Evolutionary conservation across 2,113 vertebrate species (phyloP).

Genomic region (Bombycilla garrulus): DNA sequence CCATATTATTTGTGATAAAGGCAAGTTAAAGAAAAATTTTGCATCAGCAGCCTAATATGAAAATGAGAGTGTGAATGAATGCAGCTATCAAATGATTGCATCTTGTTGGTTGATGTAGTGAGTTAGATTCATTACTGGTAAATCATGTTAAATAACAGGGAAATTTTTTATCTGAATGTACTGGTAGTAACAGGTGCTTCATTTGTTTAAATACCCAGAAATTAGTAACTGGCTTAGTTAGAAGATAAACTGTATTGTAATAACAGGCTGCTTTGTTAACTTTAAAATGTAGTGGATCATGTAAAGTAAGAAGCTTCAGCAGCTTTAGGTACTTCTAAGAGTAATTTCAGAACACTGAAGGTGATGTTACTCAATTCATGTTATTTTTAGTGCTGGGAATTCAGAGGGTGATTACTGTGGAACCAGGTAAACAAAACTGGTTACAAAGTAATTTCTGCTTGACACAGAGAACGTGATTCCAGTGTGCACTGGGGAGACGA

Average conservation of each 20-base stretch:
- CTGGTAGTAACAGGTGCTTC: conserved; percentile 1
- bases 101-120: not conserved
- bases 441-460: not conserved
- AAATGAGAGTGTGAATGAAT: not conserved
- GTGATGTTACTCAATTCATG: not conserved
- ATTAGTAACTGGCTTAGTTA: not conserved
- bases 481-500: not conserved
- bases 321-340: not conserved
- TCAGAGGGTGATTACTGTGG: not conserved
- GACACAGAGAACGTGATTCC: not conserved
- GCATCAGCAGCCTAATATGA: not conserved
- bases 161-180: not conserved
- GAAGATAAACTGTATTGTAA: not conserved
- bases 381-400: not conserved
- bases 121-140: not conserved
- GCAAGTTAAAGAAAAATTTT: not conserved
- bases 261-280: not conserved
- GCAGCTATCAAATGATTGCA: not conserved
- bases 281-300: not conserved
- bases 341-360: not conserved
- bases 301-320: not conserved
- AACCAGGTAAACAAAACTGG: not conserved
- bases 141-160: conserved; percentile 36
- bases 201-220: conserved; percentile 25
- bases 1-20: not conserved